Base-by-base conservation (phyloP, 2,797 vertebrate genomes). In the Tiaroga cobitis region DNA sequence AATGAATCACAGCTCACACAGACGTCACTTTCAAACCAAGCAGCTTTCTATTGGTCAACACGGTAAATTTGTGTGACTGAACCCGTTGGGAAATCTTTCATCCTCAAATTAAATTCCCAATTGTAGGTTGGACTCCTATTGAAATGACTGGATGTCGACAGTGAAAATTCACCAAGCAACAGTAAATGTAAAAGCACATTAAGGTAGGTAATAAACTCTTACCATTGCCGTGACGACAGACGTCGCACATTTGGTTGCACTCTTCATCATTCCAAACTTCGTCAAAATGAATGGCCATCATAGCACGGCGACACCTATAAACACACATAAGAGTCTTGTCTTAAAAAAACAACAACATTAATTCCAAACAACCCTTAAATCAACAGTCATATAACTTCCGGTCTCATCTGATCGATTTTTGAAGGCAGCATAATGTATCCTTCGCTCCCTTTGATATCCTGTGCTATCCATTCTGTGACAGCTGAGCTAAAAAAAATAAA, bases 281-380 rank as follows among this genome's bases (percentile, higher is more conserved):
- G 82, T 99, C 97, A 80, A 99, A 99, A 91, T 99, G 97, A 72
- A 94, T 93, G 0, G 98, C 97, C 92, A 99, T 97, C 78, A 97
- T 91, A 10, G 96, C 95, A 1, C 98, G 96, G 7, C 98, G 96
- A 88, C 98, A 99, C 88, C 98, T 99, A 90, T 24, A 68, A 4
- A 72, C 11, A 72, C 8, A 76, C 5, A 61, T 26, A 76, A 29
- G 43, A n/a, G 24, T 29, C 29, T 56, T 8, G 7, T 56, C 8
- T 76, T 24, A 46, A 83, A 59, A 56, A 56, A 72, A 10, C 0
- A 59, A n/a, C 29, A 2, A 1, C 13, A 81, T 2, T 75, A 32
- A 4, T 21, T 70, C 8, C n/a, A 26, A 9, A 46, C n/a, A 46
- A 72, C 70, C 29, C 16, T 37, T 29, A 39, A n/a, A 63, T 34